Base-by-base conservation (phyloP, 2,797 vertebrate genomes). In the Falco columbarius region DNA sequence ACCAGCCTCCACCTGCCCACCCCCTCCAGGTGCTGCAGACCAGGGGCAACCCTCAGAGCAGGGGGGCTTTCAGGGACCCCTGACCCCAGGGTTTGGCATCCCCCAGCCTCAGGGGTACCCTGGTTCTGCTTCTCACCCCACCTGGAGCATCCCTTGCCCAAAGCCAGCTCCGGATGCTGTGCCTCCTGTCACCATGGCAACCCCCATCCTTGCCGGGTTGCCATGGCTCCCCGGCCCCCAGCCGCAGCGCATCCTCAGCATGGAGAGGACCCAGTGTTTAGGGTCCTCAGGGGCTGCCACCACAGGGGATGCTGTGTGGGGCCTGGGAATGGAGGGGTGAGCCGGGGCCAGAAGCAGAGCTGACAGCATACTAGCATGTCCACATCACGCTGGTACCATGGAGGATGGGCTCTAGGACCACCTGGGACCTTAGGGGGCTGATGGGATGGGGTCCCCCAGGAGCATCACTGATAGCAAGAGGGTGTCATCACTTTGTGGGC, bases 191-290 rank as follows among this genome's bases (percentile, higher is more conserved):
- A 6, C 95, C 95, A 97, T 97, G 88, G 93, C 88, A 97, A 96
- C 96, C 77, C 88, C 90, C 88, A 94, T 96, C 91, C 83, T 95
- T 94, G 86, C 86, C 0, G 19, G 73, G 97, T 97, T 97, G 91
- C 97, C 83, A 97, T 97, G 96, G 93, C 80, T 96, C 38, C 96
- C 82, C 30, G 21, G 90, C 92, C 96, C 90, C 93, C 86, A 95
- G 95, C 71, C 14, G 7, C 90, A 95, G 66, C 10, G 15, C 79
- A 90, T 94, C 86, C 72, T 95, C 84, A 58, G 47, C 30, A 2
- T 61, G 1, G 15, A 77, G 87, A 90, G 76, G 85, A 72, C 86
- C 93, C 70, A 47, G 36, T 4, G 3, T 67, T 88, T 79, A 2
- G 38, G 86, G 89, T 91, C 86, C 90, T 92, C 26, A 40, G 75